Evolutionary conservation across 2,888 invertebrate species (phyloP).

Genomic region (Drosophila recens): DNA sequence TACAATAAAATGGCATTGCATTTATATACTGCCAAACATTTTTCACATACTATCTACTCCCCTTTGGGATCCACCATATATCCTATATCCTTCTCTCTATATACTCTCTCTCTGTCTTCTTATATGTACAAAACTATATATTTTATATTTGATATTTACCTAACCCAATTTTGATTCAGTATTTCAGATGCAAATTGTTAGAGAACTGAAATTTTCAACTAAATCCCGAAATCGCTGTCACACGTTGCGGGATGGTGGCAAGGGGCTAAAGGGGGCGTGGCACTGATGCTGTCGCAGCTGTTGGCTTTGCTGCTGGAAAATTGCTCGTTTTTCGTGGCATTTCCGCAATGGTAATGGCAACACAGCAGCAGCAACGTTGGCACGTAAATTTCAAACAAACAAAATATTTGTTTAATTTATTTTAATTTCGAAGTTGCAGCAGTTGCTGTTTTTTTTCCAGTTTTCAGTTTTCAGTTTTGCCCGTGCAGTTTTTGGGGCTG

Average conservation of each 20-base stretch:
- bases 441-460: slow-evolving; percentile 39
- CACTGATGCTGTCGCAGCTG: slow-evolving; percentile 34
- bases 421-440: slow-evolving; percentile 77
- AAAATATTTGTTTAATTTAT: slow-evolving; percentile 81
- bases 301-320: slow-evolving; percentile 28
- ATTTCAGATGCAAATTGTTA: slow-evolving; percentile 59
- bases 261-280: not conserved
- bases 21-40: not conserved
- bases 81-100: not conserved
- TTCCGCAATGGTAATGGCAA: slow-evolving; percentile 54
- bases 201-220: slow-evolving; percentile 29
- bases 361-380: slow-evolving; percentile 45
- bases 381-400: slow-evolving; percentile 79
- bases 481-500: slow-evolving; percentile 22
- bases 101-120: not conserved
- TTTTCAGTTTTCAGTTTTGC: slow-evolving; percentile 15
- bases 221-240: slow-evolving; percentile 11
- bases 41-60: not conserved
- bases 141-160: slow-evolving; percentile 37
- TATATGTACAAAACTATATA: not conserved
- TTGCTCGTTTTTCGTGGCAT: slow-evolving; percentile 49
- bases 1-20: not conserved
- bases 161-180: slow-evolving; percentile 62
- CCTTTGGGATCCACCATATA: no score
- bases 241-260: slow-evolving; percentile 5